Conservation (phyloP, 2,797 vertebrate species). For the Euthynnus affinis region DNA sequence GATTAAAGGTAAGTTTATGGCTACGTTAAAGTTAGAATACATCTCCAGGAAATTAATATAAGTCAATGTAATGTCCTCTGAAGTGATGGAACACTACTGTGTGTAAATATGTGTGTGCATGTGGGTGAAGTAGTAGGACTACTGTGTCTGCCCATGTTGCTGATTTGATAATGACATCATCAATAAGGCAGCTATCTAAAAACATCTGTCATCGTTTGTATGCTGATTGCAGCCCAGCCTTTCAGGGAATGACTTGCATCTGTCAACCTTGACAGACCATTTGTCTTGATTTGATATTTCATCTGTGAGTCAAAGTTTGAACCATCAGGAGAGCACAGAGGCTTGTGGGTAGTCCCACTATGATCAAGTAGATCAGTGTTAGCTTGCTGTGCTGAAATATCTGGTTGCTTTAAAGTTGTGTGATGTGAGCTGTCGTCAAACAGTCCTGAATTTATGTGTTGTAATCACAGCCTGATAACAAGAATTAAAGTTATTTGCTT, state of each 20-base stretch:
- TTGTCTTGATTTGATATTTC: conserved; percentile 73
- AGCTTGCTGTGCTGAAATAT: conserved; percentile 14
- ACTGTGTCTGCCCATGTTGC: conserved; percentile 16
- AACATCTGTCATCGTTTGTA: conserved; percentile 72
- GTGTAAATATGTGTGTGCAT: no score
- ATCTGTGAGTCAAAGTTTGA: conserved; percentile 38
- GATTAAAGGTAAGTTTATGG: no score
- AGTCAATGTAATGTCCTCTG: no score
- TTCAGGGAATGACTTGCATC: conserved; percentile 67
- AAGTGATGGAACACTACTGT: no score
- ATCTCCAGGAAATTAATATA: no score
- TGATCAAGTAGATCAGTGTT: conserved; percentile 53
- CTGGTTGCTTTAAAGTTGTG: conserved; percentile 37
- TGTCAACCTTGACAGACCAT: conserved; percentile 72
- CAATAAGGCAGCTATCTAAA: conserved; percentile 53
- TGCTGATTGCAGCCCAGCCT: conserved; percentile 57
- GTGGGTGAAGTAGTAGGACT: conserved; percentile 6
- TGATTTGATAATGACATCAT: conserved; percentile 65
- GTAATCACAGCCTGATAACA: conserved; percentile 37
- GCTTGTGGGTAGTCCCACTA: conserved; percentile 28
- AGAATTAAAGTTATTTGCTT: conserved; percentile 47
- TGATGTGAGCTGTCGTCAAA: conserved; percentile 41
- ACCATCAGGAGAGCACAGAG: conserved; percentile 28
- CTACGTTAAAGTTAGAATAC: no score
- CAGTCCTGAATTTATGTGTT: conserved; percentile 23